Evolutionary conservation across 2,113 vertebrate genomes (phyloP).

Genomic region (Eurystomus gularis): DNA sequence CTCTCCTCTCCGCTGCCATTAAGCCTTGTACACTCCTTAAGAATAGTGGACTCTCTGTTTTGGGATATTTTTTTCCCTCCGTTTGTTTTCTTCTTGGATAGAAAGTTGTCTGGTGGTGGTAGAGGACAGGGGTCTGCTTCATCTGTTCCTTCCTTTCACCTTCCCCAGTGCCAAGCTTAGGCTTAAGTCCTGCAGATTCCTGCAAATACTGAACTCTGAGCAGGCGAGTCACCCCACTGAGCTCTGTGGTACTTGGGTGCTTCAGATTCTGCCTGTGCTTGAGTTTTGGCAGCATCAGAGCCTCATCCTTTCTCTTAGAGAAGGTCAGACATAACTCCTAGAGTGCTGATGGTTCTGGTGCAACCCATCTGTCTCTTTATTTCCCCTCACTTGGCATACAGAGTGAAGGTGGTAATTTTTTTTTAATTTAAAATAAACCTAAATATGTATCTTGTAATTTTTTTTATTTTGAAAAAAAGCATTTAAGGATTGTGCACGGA

Average conservation of each 20-base stretch:
- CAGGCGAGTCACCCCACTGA: background rate
- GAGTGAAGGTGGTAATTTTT: slow-evolving; percentile 32
- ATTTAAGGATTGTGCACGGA: slow-evolving; percentile 77
- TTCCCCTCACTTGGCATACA: slow-evolving; percentile 56
- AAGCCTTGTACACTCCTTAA: background rate
- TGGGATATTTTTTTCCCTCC: background rate
- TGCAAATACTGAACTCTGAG: background rate
- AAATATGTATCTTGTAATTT: slow-evolving; percentile 76
- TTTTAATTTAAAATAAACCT: slow-evolving; percentile 78
- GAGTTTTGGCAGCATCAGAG: slow-evolving; percentile 14
- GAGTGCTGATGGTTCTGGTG: slow-evolving; percentile 17
- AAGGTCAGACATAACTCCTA: slow-evolving; percentile 1
- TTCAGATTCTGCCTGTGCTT: slow-evolving; percentile 25
- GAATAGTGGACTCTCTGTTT: background rate
- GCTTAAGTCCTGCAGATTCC: slow-evolving; percentile 6
- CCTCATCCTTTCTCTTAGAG: slow-evolving; percentile 21
- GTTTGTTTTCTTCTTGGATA: background rate
- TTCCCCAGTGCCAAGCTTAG: slow-evolving; percentile 30
- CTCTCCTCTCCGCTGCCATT: background rate
- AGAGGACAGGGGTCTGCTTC: slow-evolving; percentile 7
- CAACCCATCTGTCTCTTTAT: slow-evolving; percentile 15
- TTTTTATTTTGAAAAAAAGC: slow-evolving; percentile 67
- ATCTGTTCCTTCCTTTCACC: slow-evolving; percentile 42
- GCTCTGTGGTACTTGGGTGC: slow-evolving; percentile 5
- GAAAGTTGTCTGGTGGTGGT: background rate